Percentiles rank a stretch among this genome's conserved stretches.
These are phyloP conservation scores for Drosophila cognata DNA, from an alignment of 2,888 invertebrate genomes.

Conservation along the genomic window DNA sequence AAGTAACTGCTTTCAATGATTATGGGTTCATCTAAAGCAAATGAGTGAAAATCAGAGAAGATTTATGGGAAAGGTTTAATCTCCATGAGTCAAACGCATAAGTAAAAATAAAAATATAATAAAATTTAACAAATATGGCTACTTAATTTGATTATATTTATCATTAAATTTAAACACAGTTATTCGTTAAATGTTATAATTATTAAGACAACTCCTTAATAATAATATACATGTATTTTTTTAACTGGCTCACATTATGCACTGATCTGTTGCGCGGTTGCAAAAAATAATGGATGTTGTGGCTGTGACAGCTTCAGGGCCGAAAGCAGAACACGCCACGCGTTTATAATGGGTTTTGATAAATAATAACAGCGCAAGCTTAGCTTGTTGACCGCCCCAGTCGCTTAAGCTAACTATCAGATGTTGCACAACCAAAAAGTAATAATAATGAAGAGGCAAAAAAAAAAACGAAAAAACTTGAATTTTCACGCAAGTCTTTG, in stretches of 20 bases:
- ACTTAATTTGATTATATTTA: not conserved
- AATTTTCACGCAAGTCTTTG: conserved; percentile 68
- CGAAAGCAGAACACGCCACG: conserved; percentile 27
- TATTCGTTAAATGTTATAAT: not conserved
- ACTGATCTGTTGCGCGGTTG: conserved; percentile 8
- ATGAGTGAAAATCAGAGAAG: not conserved
- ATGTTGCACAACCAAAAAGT: conserved; percentile 55
- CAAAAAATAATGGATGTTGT: not conserved
- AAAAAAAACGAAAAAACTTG: conserved; percentile 50
- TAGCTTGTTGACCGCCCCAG: conserved; percentile 40
- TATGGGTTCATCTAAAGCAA: not conserved
- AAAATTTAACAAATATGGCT: too few relatives aligned
- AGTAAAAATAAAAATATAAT: not conserved
- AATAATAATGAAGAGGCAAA: conserved; percentile 38
- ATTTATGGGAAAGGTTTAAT: not conserved
- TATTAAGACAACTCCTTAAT: not conserved
- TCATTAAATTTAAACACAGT: not conserved
- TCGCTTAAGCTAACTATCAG: conserved; percentile 32
- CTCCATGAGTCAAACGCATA: not conserved
- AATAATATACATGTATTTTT: not conserved
- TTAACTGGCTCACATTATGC: not conserved
- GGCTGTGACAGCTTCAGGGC: conserved; percentile 16
- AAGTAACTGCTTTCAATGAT: not conserved
- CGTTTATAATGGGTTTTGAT: conserved; percentile 27
- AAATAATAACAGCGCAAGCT: conserved; percentile 35